A percentile compares a stretch with the other conserved stretches of the same genome.
Conservation (phyloP, 2,113 vertebrate species). For the Bufo gargarizans region DNA sequence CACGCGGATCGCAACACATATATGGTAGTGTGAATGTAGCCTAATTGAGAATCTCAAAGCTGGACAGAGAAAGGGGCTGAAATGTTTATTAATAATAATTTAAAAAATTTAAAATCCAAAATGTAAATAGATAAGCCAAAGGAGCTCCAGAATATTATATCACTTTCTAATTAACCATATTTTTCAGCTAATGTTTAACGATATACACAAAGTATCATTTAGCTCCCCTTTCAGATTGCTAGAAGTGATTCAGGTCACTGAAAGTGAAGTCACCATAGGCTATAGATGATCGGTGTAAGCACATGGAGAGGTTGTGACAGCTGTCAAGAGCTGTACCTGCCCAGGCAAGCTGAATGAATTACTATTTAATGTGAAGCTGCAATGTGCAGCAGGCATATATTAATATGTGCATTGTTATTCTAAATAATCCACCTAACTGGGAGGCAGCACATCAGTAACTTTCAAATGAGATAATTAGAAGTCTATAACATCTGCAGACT, state of each 20-base stretch:
- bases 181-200: background rate
- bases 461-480: background rate
- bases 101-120: no score
- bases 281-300: slow-evolving; percentile 8
- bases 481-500: background rate
- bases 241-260: slow-evolving; percentile 15
- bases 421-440: background rate
- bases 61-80: no score
- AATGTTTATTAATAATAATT: no score
- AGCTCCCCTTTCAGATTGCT: background rate
- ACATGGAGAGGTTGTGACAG: slow-evolving; percentile 27
- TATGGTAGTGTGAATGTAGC: no score
- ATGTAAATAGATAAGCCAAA: background rate
- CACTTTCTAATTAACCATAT: slow-evolving; percentile 8
- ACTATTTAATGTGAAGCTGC: background rate
- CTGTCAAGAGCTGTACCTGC: slow-evolving; percentile 26
- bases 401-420: slow-evolving; percentile 11
- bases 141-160: background rate
- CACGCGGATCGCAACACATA: no score
- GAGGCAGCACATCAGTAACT: background rate
- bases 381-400: slow-evolving; percentile 1
- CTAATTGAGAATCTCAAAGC: no score
- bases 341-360: slow-evolving; percentile 5
- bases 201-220: background rate
- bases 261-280: slow-evolving; percentile 11